A percentile compares a stretch with the other conserved stretches of the same genome.
Evolutionary conservation across 2,888 invertebrate species (phyloP).

Genomic region (Chesias legatella): DNA sequence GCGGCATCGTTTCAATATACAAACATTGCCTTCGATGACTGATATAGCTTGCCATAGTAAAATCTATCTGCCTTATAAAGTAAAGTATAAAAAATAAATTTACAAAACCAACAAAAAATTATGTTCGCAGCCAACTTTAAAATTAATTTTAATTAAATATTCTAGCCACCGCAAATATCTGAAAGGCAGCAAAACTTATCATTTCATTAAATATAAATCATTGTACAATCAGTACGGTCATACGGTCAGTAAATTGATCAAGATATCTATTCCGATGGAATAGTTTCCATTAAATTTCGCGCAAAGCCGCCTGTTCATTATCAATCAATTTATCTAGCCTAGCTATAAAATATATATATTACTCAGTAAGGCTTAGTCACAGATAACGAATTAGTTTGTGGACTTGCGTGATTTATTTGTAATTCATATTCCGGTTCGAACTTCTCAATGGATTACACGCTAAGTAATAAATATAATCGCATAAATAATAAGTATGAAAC

Average conservation of each 20-base stretch:
- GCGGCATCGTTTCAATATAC: no score
- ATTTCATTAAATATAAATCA: constrained; percentile 47
- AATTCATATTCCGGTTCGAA: constrained; percentile 59
- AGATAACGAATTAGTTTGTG: constrained; percentile 4
- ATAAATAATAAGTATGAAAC: neutral
- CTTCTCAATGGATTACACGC: constrained; percentile 42
- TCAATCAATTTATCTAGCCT: constrained; percentile 73
- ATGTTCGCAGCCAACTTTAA: no score
- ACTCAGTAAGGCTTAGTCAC: constrained; percentile 33
- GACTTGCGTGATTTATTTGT: constrained; percentile 44
- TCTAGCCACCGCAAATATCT: neutral
- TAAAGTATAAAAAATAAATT: no score
- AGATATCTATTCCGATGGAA: constrained; percentile 55
- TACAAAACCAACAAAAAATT: no score
- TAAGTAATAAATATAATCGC: constrained; percentile 1
- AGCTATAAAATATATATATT: constrained; percentile 15
- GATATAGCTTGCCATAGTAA: no score
- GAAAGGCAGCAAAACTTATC: constrained; percentile 21
- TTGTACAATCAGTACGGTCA: constrained; percentile 44
- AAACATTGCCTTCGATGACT: no score
- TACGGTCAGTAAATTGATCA: constrained; percentile 44
- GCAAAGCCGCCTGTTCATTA: constrained; percentile 62
- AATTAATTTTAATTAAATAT: constrained; percentile 15
- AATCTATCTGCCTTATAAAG: no score
- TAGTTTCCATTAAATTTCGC: constrained; percentile 66